A percentile compares a stretch with the other conserved stretches of the same genome.
phyloP scores from a whole-genome alignment of 2,888 invertebrate genomes.

The Smittia aterrima region DNA sequence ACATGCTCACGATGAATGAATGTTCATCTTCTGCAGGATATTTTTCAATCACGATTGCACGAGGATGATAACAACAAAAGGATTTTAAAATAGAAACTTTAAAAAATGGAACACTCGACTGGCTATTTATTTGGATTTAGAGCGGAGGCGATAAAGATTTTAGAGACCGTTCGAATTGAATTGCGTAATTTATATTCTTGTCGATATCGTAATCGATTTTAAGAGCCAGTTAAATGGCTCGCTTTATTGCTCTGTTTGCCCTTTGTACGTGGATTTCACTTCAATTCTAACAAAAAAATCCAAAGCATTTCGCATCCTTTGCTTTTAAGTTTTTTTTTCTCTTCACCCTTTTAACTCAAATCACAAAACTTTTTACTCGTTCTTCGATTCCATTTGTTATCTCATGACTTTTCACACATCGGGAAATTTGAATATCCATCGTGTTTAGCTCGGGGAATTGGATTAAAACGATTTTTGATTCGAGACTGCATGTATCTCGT shows the following conservation, averaged over 20 bases:
- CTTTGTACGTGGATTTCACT: neutral
- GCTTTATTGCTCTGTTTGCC: neutral
- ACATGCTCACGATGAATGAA: slow-evolving; percentile 12
- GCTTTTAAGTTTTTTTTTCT: neutral
- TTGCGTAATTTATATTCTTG: slow-evolving; percentile 37
- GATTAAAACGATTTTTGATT: slow-evolving; percentile 28
- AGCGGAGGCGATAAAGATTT: slow-evolving; percentile 15
- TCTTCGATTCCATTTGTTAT: slow-evolving; percentile 14
- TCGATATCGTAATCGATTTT: slow-evolving; percentile 35
- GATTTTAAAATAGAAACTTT: slow-evolving; percentile 24
- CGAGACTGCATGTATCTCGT: slow-evolving; percentile 20
- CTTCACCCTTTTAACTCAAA: slow-evolving; percentile 11
- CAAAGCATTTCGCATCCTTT: slow-evolving; percentile 10
- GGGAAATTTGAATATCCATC: slow-evolving; percentile 27
- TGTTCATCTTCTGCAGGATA: neutral
- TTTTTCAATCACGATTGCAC: neutral
- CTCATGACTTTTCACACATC: slow-evolving; percentile 39
- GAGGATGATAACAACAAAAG: neutral
- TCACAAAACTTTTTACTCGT: slow-evolving; percentile 17
- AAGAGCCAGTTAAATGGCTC: slow-evolving; percentile 19
- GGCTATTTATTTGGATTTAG: slow-evolving; percentile 40
- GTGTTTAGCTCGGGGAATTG: neutral
- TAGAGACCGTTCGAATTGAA: slow-evolving; percentile 25
- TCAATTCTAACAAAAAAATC: neutral
- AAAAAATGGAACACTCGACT: neutral